phyloP scores from a whole-genome alignment of 1,140 invertebrate genomes.

The Apis dorsata region DNA sequence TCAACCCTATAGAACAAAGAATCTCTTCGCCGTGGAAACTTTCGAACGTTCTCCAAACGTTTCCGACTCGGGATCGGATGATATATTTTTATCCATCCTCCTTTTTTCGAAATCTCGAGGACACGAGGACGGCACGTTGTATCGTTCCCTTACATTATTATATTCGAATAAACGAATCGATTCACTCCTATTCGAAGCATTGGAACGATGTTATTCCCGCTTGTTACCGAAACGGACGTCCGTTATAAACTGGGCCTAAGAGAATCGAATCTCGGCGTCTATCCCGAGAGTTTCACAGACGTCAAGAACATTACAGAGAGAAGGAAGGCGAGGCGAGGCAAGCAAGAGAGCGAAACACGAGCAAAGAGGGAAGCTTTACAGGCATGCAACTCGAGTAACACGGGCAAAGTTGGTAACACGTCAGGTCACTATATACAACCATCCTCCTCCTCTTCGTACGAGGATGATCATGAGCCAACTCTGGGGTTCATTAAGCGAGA shows the following conservation, averaged over 20 bases:
- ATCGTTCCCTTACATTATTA: no score
- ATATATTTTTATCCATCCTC: no score
- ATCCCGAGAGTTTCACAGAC: constrained; percentile 10
- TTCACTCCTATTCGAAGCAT: no score
- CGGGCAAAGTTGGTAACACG: constrained; percentile 25
- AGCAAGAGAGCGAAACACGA: not conserved
- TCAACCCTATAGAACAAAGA: not conserved
- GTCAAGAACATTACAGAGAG: constrained; percentile 20
- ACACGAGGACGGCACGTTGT: no score
- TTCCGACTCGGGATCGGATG: not conserved
- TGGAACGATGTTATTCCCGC: not conserved
- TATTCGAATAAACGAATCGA: not conserved
- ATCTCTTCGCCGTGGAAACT: not conserved
- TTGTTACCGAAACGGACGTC: constrained; percentile 3
- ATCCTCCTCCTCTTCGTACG: not conserved
- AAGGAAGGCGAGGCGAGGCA: not conserved
- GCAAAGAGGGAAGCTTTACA: not conserved
- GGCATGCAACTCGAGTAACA: constrained; percentile 26
- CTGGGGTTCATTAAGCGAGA: constrained; percentile 56
- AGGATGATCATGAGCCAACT: constrained; percentile 47
- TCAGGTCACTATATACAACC: constrained; percentile 39
- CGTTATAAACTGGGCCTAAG: constrained; percentile 6
- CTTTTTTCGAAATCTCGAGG: no score
- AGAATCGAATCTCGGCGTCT: not conserved
- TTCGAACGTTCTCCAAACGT: not conserved